Conservation (phyloP, 2,113 vertebrate genomes). For the Ovis aries region ARS-UI_Ramb_v3.0 NC_056061.1:81247501-81248000, state of each 20-base stretch:
- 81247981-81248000: constrained; percentile 58
- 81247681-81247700: constrained; percentile 17
- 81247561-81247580: not conserved
- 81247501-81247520: not conserved
- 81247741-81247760: constrained; percentile 43
- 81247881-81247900: constrained; percentile 67
- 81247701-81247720: constrained; percentile 20
- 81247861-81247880: constrained; percentile 77
- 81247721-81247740: constrained; percentile 5
- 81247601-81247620: not conserved
- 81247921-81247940: constrained; percentile 72
- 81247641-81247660: not conserved
- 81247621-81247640: constrained; percentile 40
- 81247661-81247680: not conserved
- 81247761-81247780: constrained; percentile 69
- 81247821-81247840: constrained; percentile 70
- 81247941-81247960: constrained; percentile 67
- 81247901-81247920: constrained; percentile 60
- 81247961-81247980: constrained; percentile 43
- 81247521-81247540: too few relatives aligned
- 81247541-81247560: not conserved
- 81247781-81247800: constrained; percentile 50
- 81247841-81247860: constrained; percentile 77
- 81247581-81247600: not conserved
- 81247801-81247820: constrained; percentile 71